Evolutionary conservation across 2,113 vertebrate genomes (phyloP).

Genomic region (Pelecanus crispus): DNA sequence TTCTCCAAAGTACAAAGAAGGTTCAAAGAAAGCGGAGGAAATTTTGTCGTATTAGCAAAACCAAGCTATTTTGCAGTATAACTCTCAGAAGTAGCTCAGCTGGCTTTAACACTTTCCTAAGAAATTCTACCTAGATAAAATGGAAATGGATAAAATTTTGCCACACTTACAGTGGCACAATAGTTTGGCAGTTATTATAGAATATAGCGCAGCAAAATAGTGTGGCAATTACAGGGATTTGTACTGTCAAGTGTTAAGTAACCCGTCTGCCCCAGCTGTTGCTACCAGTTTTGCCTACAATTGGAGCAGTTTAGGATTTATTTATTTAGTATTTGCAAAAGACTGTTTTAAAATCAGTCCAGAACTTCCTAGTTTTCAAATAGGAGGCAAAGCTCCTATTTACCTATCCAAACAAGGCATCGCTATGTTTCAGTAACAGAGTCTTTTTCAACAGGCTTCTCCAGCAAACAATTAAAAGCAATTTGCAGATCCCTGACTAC

Average conservation of each 20-base stretch:
- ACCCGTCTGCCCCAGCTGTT: background rate
- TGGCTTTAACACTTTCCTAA: background rate
- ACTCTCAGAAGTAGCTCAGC: background rate
- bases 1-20: background rate
- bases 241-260: background rate
- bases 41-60: background rate
- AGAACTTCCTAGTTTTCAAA: background rate
- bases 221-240: background rate
- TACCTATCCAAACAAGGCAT: background rate
- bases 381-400: background rate
- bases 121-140: background rate
- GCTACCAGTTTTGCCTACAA: background rate
- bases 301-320: background rate
- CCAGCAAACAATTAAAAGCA: background rate
- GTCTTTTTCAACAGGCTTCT: background rate
- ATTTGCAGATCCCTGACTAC: background rate
- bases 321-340: background rate
- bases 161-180: background rate
- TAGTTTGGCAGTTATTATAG: background rate
- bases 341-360: background rate
- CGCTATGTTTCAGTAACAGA: background rate
- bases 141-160: background rate
- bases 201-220: background rate
- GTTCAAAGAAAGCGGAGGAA: background rate
- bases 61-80: background rate